Base-by-base conservation (phyloP, 2,113 vertebrate species). In the Syngnathus typhle region DNA sequence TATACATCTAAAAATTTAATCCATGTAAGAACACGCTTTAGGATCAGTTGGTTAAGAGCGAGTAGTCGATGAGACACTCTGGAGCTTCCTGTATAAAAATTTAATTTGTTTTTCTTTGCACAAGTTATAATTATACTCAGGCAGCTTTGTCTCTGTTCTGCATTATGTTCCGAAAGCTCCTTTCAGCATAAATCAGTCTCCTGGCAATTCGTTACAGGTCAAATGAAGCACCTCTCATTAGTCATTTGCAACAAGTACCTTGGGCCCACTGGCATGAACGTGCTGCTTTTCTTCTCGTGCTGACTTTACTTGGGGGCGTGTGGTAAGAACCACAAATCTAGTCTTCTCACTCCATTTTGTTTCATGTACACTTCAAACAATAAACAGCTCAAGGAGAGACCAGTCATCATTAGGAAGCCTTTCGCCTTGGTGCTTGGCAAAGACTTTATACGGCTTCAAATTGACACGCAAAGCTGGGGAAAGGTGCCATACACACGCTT, bases 351-450 rank as follows among this genome's bases (percentile, higher is more conserved):
- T 39, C 58, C 18, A 67, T 73, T 58, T 64, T 60, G 66, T 60
- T 32, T 65, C 15, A 12, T 70, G 19, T 67, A 67, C 21, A 13
- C 44, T 62, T 79, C 54, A 51, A 68, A 63, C 5, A 44, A 47
- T 76, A 77, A 76, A 71, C 72, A 64, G 60, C 73, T 79, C 74
- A 73, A n/a, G 59, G 23, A 66, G 59, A 76, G 74, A 79, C 65
- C 75, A 77, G 64, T 76, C 70, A 75, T 81, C 61, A 80, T 78
- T 81, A 80, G 47, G 69, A 44, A 67, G 68, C 77, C 71, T 78
- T 78, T 56, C 70, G 68, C 74, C 73, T 73, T 64, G 69, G 68
- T 76, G 70, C 67, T 79, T 85, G 78, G 73, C 75, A 76, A 66
- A 79, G 65, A 44, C 9, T 51, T 75, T 65, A 43, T 60, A 64